These are phyloP conservation scores for Psilanteris sp. DNA, from an alignment of 1,140 invertebrate species.

Conservation along the genomic window DNA sequence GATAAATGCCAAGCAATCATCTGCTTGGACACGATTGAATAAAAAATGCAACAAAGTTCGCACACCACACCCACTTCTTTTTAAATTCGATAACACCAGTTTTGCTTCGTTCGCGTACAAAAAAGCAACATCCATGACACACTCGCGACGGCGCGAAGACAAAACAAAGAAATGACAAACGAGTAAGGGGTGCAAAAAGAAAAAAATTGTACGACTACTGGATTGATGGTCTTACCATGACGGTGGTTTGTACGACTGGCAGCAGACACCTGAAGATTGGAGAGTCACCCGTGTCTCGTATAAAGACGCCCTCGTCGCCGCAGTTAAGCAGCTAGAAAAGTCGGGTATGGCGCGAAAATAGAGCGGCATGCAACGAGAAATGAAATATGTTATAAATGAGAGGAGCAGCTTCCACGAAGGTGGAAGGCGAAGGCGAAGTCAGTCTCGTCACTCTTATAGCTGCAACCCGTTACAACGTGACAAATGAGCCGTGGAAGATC, in stretches of 20 bases:
- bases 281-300: slow-evolving; percentile 41
- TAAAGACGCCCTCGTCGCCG: slow-evolving; percentile 54
- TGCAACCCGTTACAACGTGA: slow-evolving; percentile 57
- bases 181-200: no score
- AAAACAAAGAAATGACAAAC: no score
- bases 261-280: slow-evolving; percentile 58
- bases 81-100: no score
- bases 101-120: no score
- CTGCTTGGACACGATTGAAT: no score
- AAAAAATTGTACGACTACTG: no score
- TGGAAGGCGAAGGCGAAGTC: slow-evolving; percentile 46
- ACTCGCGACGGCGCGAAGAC: no score
- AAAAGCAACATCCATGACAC: no score
- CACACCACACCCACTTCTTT: no score
- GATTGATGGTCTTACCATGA: slow-evolving; percentile 51
- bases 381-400: slow-evolving; percentile 64
- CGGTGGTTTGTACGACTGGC: slow-evolving; percentile 50
- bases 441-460: slow-evolving; percentile 42
- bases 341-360: slow-evolving; percentile 57
- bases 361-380: slow-evolving; percentile 55
- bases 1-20: no score
- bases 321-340: slow-evolving; percentile 60
- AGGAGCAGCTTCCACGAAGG: slow-evolving; percentile 54
- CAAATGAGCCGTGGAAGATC: slow-evolving; percentile 52
- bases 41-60: no score